These are phyloP conservation scores for Nephila pilipes DNA, from an alignment of 1,140 invertebrate genomes.

Conservation along the genomic window DNA sequence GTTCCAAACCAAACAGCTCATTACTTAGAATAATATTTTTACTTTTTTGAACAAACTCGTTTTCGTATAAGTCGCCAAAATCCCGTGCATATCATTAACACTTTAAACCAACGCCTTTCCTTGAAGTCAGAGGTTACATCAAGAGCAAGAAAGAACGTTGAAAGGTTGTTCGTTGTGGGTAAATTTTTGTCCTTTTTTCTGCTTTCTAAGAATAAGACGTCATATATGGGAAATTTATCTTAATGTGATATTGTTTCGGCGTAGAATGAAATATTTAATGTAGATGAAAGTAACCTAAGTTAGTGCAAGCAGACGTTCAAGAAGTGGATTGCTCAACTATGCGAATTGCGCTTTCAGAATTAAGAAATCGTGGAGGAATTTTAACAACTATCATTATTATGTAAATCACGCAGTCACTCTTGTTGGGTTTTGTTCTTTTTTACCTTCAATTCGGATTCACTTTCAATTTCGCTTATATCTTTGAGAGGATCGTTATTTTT, in stretches of 20 bases:
- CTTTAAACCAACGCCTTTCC: conserved; percentile 16
- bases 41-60: neutral
- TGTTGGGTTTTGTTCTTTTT: neutral
- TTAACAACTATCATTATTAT: neutral
- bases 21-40: neutral
- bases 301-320: neutral
- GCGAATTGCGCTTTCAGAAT: neutral
- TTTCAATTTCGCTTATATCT: neutral
- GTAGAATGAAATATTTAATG: conserved; percentile 36
- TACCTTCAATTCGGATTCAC: neutral
- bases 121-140: neutral
- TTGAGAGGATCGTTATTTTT: neutral
- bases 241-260: conserved; percentile 48
- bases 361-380: conserved; percentile 1
- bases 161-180: neutral
- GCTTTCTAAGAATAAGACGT: neutral
- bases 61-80: neutral
- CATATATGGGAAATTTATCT: neutral
- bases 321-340: neutral
- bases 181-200: neutral
- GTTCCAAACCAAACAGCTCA: neutral
- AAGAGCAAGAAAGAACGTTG: neutral
- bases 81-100: neutral
- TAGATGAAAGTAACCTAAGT: neutral
- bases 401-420: neutral